Evolutionary conservation across 2,113 vertebrate genomes (phyloP).

Genomic region (Pomatorhinus ruficollis): DNA sequence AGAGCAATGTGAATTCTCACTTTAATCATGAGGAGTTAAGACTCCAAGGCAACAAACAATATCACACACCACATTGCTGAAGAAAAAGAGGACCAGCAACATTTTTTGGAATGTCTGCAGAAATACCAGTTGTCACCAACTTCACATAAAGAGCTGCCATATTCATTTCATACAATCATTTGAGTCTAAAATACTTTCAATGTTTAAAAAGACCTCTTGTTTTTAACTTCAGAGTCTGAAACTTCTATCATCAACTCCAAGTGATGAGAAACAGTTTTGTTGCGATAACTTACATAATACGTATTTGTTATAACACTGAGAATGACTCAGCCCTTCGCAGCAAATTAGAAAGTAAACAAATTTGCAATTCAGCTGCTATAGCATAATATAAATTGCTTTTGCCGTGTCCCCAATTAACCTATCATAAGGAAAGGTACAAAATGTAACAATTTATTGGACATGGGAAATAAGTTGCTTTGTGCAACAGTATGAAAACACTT

Average conservation of each 20-base stretch:
- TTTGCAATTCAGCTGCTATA: accelerated
- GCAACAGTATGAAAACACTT: neutral
- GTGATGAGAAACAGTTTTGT: neutral
- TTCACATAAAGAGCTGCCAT: neutral
- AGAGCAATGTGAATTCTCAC: neutral
- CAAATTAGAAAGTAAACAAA: constrained; percentile 36
- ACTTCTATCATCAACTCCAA: neutral
- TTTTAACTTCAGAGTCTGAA: neutral
- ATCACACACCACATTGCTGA: neutral
- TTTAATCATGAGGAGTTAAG: neutral
- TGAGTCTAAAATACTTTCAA: neutral
- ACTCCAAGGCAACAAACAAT: neutral
- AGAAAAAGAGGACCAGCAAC: neutral
- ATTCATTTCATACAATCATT: neutral
- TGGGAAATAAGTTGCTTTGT: neutral
- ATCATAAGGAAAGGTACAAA: neutral
- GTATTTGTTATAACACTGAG: constrained; percentile 27
- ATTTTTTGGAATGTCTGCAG: neutral
- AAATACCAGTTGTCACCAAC: neutral
- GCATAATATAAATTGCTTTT: neutral
- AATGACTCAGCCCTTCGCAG: constrained; percentile 12
- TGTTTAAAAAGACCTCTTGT: neutral
- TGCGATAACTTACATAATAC: neutral
- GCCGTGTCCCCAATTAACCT: neutral
- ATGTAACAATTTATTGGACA: neutral